Evolutionary conservation across 2,888 invertebrate genomes (phyloP).

Genomic region (Trachelus stipa): DNA sequence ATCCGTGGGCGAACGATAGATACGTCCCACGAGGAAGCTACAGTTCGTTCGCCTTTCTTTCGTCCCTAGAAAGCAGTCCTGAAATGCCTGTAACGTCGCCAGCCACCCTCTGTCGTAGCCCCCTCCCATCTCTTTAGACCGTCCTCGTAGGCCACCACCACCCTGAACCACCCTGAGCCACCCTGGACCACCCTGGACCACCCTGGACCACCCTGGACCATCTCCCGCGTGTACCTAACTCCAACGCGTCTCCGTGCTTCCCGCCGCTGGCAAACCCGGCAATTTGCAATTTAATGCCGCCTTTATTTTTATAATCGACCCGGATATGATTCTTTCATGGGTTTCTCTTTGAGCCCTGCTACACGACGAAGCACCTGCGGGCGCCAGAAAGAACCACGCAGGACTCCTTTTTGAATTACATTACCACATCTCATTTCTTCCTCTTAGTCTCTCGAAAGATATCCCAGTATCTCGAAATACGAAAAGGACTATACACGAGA

Average conservation of each 20-base stretch:
- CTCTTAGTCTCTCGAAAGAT: not conserved
- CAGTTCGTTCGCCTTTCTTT: not conserved
- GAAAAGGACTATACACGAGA: no score
- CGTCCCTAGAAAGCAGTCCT: not conserved
- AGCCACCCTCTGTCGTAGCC: not conserved
- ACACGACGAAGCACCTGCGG: not conserved
- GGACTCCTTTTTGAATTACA: slow-evolving; percentile 22
- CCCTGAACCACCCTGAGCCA: slow-evolving; percentile 8
- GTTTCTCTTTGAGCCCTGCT: slow-evolving; percentile 26
- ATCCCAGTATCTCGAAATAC: not conserved
- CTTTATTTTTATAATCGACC: slow-evolving; percentile 44
- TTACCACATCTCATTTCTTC: slow-evolving; percentile 4
- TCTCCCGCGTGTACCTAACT: slow-evolving; percentile 11
- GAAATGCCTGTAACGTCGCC: not conserved
- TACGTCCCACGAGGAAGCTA: not conserved
- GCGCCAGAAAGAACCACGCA: not conserved
- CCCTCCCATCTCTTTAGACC: slow-evolving; percentile 20
- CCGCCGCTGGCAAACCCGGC: slow-evolving; percentile 32
- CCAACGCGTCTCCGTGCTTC: slow-evolving; percentile 10
- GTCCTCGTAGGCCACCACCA: slow-evolving; percentile 37
- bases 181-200: slow-evolving; percentile 26
- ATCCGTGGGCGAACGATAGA: not conserved
- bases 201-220: slow-evolving; percentile 23
- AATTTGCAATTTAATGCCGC: slow-evolving; percentile 42
- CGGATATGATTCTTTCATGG: slow-evolving; percentile 42